These are phyloP conservation scores for Distichodus sexfasciatus DNA, from an alignment of 2,797 vertebrate species.

Conservation along the genomic window DNA sequence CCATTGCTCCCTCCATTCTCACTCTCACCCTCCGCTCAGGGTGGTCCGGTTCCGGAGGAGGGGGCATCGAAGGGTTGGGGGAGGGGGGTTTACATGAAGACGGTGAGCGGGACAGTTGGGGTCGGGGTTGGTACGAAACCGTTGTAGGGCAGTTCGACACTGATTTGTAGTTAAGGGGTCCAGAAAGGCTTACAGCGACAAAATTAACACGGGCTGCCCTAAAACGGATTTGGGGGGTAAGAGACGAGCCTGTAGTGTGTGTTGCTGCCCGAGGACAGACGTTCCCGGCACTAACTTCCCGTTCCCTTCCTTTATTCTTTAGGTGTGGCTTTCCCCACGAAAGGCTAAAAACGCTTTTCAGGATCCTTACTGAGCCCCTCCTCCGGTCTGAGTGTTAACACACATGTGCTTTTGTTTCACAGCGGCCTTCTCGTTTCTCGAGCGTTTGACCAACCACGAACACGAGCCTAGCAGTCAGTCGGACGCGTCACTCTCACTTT, in stretches of 20 bases:
- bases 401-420: conserved; percentile 78
- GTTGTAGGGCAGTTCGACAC: conserved; percentile 38
- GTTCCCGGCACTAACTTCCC: conserved; percentile 79
- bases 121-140: conserved; percentile 50
- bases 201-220: conserved; percentile 29
- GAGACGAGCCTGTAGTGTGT: conserved; percentile 31
- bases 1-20: conserved; percentile 27
- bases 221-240: conserved; percentile 35
- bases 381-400: conserved; percentile 83
- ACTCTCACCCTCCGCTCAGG: conserved; percentile 14
- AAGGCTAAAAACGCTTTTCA: conserved; percentile 87
- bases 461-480: conserved; percentile 78
- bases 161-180: conserved; percentile 15
- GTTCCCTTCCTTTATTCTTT: conserved; percentile 88
- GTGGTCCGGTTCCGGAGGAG: conserved; percentile 1
- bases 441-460: conserved; percentile 66
- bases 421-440: conserved; percentile 74
- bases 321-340: conserved; percentile 90
- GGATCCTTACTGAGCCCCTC: conserved; percentile 86
- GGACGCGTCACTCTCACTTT: conserved; percentile 77
- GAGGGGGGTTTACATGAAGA: conserved; percentile 55
- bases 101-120: conserved; percentile 62
- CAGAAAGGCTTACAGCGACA: no score
- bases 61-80: no score
- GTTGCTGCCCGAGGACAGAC: conserved; percentile 50